These are phyloP conservation scores for Condylura cristata DNA, from an alignment of 2,113 vertebrate genomes.

Conservation along the genomic window DNA sequence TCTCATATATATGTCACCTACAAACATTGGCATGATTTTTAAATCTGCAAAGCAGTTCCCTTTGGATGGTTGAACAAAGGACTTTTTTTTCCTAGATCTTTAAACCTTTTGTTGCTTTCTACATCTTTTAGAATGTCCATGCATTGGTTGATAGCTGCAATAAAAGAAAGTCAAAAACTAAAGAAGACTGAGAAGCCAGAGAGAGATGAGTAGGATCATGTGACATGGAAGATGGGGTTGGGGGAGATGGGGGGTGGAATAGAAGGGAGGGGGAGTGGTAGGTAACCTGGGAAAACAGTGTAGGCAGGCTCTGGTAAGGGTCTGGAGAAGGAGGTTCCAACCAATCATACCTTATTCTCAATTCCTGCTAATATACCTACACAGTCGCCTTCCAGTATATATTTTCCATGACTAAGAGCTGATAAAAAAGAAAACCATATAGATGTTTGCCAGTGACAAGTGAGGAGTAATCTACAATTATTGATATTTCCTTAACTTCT, in stretches of 20 bases:
- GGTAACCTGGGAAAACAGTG: neutral
- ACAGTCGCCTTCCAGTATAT: neutral
- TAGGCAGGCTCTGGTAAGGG: too few species aligned
- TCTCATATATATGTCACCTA: neutral
- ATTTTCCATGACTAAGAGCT: neutral
- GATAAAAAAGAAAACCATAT: slow-evolving; percentile 2
- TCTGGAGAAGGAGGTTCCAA: neutral
- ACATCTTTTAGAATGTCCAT: neutral
- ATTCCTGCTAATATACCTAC: neutral
- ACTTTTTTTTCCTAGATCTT: neutral
- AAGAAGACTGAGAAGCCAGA: neutral
- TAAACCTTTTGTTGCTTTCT: slow-evolving; percentile 22
- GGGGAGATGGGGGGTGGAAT: accelerated
- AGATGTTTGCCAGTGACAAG: slow-evolving; percentile 12
- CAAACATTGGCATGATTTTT: neutral
- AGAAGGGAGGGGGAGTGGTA: neutral
- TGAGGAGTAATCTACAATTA: slow-evolving; percentile 49
- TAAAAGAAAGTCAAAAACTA: neutral
- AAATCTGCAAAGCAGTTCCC: neutral
- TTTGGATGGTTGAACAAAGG: neutral
- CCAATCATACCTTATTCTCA: neutral
- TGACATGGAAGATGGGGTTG: neutral
- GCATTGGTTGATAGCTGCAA: neutral
- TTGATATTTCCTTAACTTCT: slow-evolving; percentile 48
- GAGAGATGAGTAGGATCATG: neutral